Conservation (phyloP, 2,797 vertebrate species). For the Danio aesculapii region DNA sequence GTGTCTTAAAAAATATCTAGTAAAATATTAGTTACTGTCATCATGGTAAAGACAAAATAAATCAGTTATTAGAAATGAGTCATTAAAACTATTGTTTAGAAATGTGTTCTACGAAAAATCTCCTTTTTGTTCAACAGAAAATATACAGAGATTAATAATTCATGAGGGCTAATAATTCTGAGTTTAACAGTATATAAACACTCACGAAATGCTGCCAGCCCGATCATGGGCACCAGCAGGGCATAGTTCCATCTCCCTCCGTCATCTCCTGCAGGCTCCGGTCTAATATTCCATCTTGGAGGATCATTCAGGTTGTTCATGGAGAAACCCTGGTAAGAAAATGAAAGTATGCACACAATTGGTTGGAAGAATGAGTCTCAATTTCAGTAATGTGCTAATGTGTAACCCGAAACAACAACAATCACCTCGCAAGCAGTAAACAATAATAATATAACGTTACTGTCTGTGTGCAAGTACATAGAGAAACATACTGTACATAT, state of each 20-base stretch:
- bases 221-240: constrained; percentile 94
- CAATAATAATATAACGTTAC: background rate
- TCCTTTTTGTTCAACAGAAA: too few relatives aligned
- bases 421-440: background rate
- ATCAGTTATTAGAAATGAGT: too few relatives aligned
- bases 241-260: constrained; percentile 97
- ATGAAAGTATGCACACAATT: background rate
- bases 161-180: too few relatives aligned
- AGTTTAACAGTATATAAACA: background rate
- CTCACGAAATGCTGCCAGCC: constrained; percentile 89
- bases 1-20: too few relatives aligned
- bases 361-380: too few relatives aligned
- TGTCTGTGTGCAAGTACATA: too few relatives aligned
- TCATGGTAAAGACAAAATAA: too few relatives aligned
- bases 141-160: too few relatives aligned
- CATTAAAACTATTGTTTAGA: too few relatives aligned
- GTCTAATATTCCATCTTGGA: constrained; percentile 93
- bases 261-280: constrained; percentile 82
- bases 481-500: too few relatives aligned
- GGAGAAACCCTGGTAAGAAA: constrained; percentile 68
- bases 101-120: too few relatives aligned
- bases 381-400: background rate
- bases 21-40: too few relatives aligned
- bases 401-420: background rate
- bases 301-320: constrained; percentile 99